These are phyloP conservation scores for Ia io DNA, from an alignment of 2,113 vertebrate genomes.

Conservation along the genomic window DNA sequence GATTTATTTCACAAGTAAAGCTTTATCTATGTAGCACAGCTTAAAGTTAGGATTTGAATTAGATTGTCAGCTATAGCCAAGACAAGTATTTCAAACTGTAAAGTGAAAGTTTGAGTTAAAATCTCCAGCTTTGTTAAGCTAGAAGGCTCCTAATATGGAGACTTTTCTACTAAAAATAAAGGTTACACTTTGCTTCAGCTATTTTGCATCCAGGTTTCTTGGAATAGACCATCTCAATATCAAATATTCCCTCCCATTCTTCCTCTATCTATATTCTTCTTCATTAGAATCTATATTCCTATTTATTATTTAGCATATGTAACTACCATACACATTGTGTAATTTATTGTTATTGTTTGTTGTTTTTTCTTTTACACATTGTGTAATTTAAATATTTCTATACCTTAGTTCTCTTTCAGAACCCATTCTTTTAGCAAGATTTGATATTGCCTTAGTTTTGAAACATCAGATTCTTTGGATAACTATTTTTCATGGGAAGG, in stretches of 20 bases:
- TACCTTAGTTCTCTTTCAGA: not conserved
- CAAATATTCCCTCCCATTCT: not conserved
- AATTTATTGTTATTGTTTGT: too few species aligned
- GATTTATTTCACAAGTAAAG: constrained; percentile 66
- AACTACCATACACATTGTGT: not conserved
- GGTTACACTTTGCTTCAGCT: not conserved
- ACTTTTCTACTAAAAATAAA: not conserved
- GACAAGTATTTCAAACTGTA: not conserved
- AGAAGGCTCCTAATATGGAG: not conserved
- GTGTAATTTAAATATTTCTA: not conserved
- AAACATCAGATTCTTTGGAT: not conserved
- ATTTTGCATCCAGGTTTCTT: not conserved
- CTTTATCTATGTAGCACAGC: not conserved
- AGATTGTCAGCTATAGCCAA: not conserved
- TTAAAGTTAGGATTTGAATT: constrained; percentile 26
- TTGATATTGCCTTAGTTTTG: not conserved
- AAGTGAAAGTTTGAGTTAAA: not conserved
- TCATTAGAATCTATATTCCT: not conserved
- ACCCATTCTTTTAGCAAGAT: not conserved
- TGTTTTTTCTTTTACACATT: not conserved
- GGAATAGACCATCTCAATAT: not conserved
- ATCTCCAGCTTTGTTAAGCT: not conserved
- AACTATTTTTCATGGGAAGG: not conserved
- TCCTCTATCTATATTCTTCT: not conserved
- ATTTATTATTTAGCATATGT: not conserved